Evolutionary conservation across 2,797 vertebrate species (phyloP), one percentile per base, ranked within the genome.

Genomic region (Hippocampus kuda): DNA sequence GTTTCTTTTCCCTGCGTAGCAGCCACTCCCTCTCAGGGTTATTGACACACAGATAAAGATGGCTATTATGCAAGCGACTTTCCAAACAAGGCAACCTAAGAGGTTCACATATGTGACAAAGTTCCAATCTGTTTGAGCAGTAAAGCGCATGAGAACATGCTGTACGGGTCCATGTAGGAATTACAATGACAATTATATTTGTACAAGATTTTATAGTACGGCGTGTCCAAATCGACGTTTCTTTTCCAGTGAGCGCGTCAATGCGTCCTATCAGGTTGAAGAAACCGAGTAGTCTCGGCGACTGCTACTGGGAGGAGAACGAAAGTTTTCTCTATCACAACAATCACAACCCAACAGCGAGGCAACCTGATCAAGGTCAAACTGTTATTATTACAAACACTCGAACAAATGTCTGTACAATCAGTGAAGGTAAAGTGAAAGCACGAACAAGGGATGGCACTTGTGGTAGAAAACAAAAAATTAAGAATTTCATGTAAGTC

Each of bases 11-110:
- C 53, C 68, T 7, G 46, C 26, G 27, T 30, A 66, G 48, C 54
- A 67, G 71, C 72, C 75, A 74, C 75, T 82, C 75, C 77, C 76
- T 76, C 65, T 59, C 61, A 22, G 46, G 49, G 57, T 72, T 77
- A 78, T 71, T 82, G 78, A 76, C 81, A 76, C 57, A 70, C 76
- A 72, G 75, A 81, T 74, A 76, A 75, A 77, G 42, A 71, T 56
- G 10, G 51, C 71, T 57, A 76, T 79, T 75, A 77, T 68, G 66
- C 62, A 69, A 75, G 73, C 38, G 24, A 56, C 69, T 68, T 67
- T 54, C 64, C 59, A 70, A 68, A 76, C 72, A 81, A 67, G 72
- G 65, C 64, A 71, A 70, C 63, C 70, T 60, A 64, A 68, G 61
- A 62, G 59, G 68, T 67, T 41, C 48, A 24, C 54, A 65, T 71